Conservation (phyloP, 2,888 invertebrate genomes). For the Netelia melanura region DNA sequence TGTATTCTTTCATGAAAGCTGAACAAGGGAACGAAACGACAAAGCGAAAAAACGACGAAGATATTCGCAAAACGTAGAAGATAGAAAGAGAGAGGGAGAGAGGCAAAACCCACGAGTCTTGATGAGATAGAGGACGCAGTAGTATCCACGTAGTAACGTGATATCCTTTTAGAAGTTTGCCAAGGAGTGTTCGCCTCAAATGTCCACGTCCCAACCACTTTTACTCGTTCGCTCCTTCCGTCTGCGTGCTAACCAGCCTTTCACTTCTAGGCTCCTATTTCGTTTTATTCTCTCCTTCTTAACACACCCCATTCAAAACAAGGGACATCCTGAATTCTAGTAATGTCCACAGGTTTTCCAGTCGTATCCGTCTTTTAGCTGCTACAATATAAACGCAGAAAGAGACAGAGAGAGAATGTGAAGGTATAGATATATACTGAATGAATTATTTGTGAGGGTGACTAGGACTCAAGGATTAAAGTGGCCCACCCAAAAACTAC, state of each 20-base stretch:
- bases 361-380: too few species aligned
- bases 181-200: slow-evolving; percentile 51
- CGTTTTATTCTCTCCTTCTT: slow-evolving; percentile 11
- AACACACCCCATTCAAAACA: too few species aligned
- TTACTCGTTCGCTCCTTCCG: slow-evolving; percentile 32
- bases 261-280: slow-evolving; percentile 4
- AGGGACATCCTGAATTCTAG: too few species aligned
- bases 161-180: slow-evolving; percentile 76
- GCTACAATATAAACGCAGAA: too few species aligned
- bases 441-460: background rate
- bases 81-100: background rate
- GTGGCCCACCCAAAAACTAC: slow-evolving; percentile 71
- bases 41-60: background rate
- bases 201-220: slow-evolving; percentile 33
- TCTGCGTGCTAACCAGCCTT: slow-evolving; percentile 14
- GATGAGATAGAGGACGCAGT: slow-evolving; percentile 53
- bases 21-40: background rate
- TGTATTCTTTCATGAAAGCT: slow-evolving; percentile 24
- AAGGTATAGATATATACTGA: too few species aligned
- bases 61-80: background rate
- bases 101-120: slow-evolving; percentile 8
- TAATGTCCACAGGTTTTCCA: too few species aligned
- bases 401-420: too few species aligned
- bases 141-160: slow-evolving; percentile 71
- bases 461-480: slow-evolving; percentile 71